Conservation (phyloP, 2,113 vertebrate genomes). For the Catagonus wagneri region DNA sequence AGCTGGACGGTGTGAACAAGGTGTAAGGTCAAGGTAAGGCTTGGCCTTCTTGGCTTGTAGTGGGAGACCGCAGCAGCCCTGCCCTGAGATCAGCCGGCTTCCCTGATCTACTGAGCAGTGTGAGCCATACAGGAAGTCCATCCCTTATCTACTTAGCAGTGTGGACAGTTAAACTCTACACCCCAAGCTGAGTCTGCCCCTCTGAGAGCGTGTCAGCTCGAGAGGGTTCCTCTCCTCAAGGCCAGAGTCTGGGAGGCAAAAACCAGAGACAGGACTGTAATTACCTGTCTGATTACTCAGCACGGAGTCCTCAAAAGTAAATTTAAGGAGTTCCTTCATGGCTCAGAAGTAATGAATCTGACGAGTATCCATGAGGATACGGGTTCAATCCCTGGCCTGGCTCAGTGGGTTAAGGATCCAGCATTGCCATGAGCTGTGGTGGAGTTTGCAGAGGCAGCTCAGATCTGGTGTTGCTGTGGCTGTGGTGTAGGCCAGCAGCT, state of each 20-base stretch:
- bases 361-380: too few species aligned
- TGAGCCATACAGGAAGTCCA: too few species aligned
- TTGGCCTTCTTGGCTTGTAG: not conserved
- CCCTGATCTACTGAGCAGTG: conserved; percentile 74
- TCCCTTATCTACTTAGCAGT: conserved; percentile 73
- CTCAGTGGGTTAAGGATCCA: too few species aligned
- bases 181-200: conserved; percentile 66
- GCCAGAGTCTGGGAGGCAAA: conserved; percentile 63
- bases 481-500: too few species aligned
- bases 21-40: not conserved
- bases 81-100: conserved; percentile 41
- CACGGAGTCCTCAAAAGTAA: conserved; percentile 52
- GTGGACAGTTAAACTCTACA: conserved; percentile 76
- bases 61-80: conserved; percentile 35
- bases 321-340: too few species aligned
- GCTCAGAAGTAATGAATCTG: too few species aligned
- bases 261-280: conserved; percentile 61
- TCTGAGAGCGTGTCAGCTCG: conserved; percentile 71
- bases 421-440: too few species aligned
- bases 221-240: conserved; percentile 73
- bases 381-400: too few species aligned
- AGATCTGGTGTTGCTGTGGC: too few species aligned
- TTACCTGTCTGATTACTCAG: conserved; percentile 77
- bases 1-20: not conserved
- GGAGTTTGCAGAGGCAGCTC: too few species aligned